Evolutionary conservation across 2,888 invertebrate genomes (phyloP), one percentile per base, ranked within the genome.

Genomic region (Amorpha juglandis): DNA sequence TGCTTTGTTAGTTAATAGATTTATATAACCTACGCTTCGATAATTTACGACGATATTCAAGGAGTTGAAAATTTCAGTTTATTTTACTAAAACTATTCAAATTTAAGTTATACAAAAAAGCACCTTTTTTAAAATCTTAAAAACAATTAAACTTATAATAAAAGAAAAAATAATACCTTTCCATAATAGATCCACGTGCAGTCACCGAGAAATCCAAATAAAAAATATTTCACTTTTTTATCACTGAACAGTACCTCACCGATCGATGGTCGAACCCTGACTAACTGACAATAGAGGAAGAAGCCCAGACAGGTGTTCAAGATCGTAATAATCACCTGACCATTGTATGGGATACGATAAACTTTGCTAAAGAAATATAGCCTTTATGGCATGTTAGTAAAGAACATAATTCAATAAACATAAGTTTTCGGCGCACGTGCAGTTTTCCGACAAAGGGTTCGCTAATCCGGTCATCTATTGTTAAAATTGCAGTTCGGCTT

Each of bases 241-340:
- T 68, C 50, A 62, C 38, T 7, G 38, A 38, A 69, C 71, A 75
- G 71, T 69, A 71, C 74, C 66, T 69, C 48, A 62, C 51, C 63
- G 55, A n/a, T 62, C 63, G 68, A 69, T 65, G 70, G 27, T 68
- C 71, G 65, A 73, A 76, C 71, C 71, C 71, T 68, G 68, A 83
- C 80, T 83, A 75, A 52, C 52, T 58, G 69, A 71, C 66, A 69
- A 69, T 64, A 53, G 45, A 16, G 21, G 19, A 19, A 64, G 67
- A 64, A 66, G 62, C 63, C 45, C 64, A 42, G 52, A 64, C 68
- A 67, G 66, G 67, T 71, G 68, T 58, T 64, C 58, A 58, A 68
- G 68, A 68, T 66, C 19, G 51, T 62, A 48, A 48, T 71, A 69
- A 71, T 71, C 67, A 67, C 68, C 66, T 68, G 64, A n/a, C 64